Conservation (phyloP, 2,888 invertebrate species). For the Epirrhoe tristata region DNA sequence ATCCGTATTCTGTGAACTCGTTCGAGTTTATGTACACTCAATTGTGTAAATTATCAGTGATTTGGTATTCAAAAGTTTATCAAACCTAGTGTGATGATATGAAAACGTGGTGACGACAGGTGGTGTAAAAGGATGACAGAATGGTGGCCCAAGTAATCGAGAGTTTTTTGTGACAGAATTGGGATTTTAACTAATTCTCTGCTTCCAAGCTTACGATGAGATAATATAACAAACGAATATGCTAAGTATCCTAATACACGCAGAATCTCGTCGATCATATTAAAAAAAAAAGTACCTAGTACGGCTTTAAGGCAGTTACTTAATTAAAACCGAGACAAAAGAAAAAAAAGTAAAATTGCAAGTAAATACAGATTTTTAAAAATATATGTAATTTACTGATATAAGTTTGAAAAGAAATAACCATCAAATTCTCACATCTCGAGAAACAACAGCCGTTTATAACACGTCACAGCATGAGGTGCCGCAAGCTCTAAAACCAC, state of each 20-base stretch:
- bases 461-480: slow-evolving; percentile 39
- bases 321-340: neutral
- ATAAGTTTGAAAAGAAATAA: slow-evolving; percentile 17
- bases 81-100: no score
- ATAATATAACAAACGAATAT: no score
- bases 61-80: slow-evolving; percentile 17
- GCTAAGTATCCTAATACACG: no score
- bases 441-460: slow-evolving; percentile 29
- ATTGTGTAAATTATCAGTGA: slow-evolving; percentile 16
- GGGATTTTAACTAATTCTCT: neutral
- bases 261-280: no score
- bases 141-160: slow-evolving; percentile 2
- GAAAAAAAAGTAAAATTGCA: neutral
- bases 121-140: no score
- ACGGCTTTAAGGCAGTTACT: neutral
- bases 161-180: neutral
- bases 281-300: no score
- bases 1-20: slow-evolving; percentile 68
- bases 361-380: neutral
- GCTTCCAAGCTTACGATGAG: neutral
- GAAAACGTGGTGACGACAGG: no score
- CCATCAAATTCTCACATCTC: slow-evolving; percentile 18
- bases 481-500: slow-evolving; percentile 40
- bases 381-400: neutral
- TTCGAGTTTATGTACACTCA: slow-evolving; percentile 48